A percentile compares a stretch with the other conserved stretches of the same genome.
Conservation (phyloP, 2,888 invertebrate species). For the Hyalella azteca region DNA sequence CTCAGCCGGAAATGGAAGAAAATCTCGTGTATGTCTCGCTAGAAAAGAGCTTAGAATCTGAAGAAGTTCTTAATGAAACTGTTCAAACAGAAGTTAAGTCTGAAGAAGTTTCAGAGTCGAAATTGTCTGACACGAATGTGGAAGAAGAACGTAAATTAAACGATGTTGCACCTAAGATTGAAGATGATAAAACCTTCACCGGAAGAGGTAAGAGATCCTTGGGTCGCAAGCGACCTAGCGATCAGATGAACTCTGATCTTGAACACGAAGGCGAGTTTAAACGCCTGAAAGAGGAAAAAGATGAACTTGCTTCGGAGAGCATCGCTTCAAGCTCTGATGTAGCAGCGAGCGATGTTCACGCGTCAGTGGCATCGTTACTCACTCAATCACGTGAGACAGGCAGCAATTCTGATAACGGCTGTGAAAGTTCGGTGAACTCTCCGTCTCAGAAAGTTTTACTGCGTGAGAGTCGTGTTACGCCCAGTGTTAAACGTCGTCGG, state of each 20-base stretch:
- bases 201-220: slow-evolving; percentile 31
- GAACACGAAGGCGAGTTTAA: not conserved
- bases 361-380: not conserved
- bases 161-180: not conserved
- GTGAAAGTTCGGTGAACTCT: not conserved
- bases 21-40: too few species aligned
- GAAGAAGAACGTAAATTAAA: not conserved
- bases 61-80: not conserved
- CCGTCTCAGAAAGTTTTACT: not conserved
- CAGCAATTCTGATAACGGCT: not conserved
- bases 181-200: slow-evolving; percentile 32
- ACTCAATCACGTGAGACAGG: not conserved
- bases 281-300: not conserved
- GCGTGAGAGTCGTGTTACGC: not conserved
- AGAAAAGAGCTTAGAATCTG: too few species aligned
- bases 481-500: not conserved
- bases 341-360: not conserved
- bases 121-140: not conserved
- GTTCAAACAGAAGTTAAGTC: not conserved
- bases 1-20: not conserved
- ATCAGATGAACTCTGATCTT: not conserved
- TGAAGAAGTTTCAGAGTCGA: not conserved
- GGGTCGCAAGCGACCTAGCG: slow-evolving; percentile 44
- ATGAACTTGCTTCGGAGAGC: too few species aligned
- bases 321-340: not conserved